Conservation (phyloP, 2,113 vertebrate genomes). For the Holacanthus passer region DNA sequence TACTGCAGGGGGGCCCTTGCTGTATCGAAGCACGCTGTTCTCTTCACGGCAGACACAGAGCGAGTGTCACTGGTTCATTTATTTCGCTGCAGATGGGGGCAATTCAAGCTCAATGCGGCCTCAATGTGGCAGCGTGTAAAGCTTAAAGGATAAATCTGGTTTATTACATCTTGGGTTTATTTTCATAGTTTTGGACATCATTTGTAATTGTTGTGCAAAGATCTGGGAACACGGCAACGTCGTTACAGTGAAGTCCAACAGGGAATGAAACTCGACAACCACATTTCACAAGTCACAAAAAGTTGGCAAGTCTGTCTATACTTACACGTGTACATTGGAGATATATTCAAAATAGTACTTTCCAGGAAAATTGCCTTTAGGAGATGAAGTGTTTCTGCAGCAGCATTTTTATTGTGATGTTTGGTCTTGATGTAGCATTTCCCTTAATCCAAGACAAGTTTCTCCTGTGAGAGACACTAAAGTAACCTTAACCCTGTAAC, state of each 20-base stretch:
- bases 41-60: slow-evolving; percentile 68
- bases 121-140: slow-evolving; percentile 36
- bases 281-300: background rate
- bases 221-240: no score
- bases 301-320: no score
- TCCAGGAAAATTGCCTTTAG: background rate
- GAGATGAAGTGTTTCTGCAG: background rate
- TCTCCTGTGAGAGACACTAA: background rate
- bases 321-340: no score
- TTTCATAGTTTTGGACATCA: slow-evolving; percentile 4
- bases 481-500: background rate
- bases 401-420: background rate
- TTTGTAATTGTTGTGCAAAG: background rate
- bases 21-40: slow-evolving; percentile 71
- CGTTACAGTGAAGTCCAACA: background rate
- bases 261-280: no score
- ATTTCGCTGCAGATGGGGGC: slow-evolving; percentile 71
- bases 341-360: no score
- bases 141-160: slow-evolving; percentile 40
- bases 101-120: slow-evolving; percentile 54
- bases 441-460: background rate
- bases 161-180: slow-evolving; percentile 30
- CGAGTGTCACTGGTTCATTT: slow-evolving; percentile 77
- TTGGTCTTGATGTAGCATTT: no score
- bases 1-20: slow-evolving; percentile 48